These are phyloP conservation scores for Dallia pectoralis DNA, from an alignment of 2,797 vertebrate genomes.

Conservation along the genomic window DNA sequence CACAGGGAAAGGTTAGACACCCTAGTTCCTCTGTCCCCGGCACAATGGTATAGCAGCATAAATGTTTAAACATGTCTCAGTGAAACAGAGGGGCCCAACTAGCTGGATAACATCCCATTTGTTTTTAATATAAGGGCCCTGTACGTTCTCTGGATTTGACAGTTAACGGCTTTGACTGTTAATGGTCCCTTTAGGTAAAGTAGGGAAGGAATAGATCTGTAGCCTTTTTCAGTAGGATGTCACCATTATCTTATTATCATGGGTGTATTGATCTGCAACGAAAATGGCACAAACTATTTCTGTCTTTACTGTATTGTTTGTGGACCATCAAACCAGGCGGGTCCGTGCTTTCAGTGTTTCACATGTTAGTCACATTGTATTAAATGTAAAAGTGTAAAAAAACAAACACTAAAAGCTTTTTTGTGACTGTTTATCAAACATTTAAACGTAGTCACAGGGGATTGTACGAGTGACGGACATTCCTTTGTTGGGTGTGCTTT, in stretches of 20 bases:
- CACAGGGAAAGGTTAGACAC: too few species aligned
- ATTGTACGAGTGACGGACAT: neutral
- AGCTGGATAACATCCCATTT: too few species aligned
- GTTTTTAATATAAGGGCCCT: neutral
- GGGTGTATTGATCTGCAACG: neutral
- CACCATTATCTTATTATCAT: neutral
- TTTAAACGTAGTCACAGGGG: neutral
- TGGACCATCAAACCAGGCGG: neutral
- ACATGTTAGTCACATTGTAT: neutral
- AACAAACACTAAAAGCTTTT: neutral
- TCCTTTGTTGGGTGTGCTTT: neutral
- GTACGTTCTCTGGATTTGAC: too few species aligned
- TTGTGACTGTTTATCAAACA: neutral
- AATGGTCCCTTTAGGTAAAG: neutral
- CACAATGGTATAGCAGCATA: too few species aligned
- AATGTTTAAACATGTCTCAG: too few species aligned
- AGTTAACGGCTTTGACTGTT: too few species aligned
- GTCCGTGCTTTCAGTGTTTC: neutral
- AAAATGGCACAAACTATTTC: neutral
- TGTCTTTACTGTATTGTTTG: neutral
- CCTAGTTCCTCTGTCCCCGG: too few species aligned
- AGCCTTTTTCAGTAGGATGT: neutral
- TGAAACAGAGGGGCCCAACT: too few species aligned
- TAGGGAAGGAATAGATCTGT: neutral
- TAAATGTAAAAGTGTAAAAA: neutral